Evolutionary conservation across 2,797 vertebrate species (phyloP), one percentile per base, ranked within the genome.

Genomic region (Urocyon cinereoargenteus): DNA sequence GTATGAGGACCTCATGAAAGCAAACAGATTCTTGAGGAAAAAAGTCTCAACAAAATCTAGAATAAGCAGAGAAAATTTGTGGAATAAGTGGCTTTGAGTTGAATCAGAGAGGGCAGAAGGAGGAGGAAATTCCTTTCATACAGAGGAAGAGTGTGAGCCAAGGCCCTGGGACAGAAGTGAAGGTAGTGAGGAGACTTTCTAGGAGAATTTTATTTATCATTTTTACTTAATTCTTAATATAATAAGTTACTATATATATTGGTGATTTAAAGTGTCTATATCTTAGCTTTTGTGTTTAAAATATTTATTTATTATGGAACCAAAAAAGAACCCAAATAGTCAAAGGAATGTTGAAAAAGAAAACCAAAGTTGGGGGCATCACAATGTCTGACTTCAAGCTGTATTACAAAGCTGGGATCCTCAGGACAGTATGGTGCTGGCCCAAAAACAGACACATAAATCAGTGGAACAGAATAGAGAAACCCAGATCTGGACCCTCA

Each of bases 241-340:
- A 77, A 73, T 59, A 87, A 95, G 55, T 87, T 57, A 6, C 18
- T 66, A 0, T 64, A 4, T 66, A 59, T 66, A 14, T 51, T 68
- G 15, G 31, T 75, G 51, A 86, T 26, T 78, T 93, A 36, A 75
- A 72, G 14, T 86, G 4, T 66, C 34, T 91, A 3, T 88, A 53
- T 90, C 34, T 92, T 86, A 86, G 66, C 70, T 97, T 64, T 34
- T 21, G n/a, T 68, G n/a, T 68, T 34, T 21, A 34, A 68, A 68
- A 34, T 18, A 21, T 34, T 68, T 34, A 34, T 34, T n/a, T 68
- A 68, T 68, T 4, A 45, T 45, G 40, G 40, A 45, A 45, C 40
- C 40, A 45, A 45, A 45, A 45, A 45, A 45, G 40, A 45, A 45
- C 40, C 40, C 40, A 45, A 8, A 45, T 45, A 45, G 40, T 45